These are phyloP conservation scores for Drosophila emarginata DNA, from an alignment of 2,888 invertebrate species.

Conservation along the genomic window DNA sequence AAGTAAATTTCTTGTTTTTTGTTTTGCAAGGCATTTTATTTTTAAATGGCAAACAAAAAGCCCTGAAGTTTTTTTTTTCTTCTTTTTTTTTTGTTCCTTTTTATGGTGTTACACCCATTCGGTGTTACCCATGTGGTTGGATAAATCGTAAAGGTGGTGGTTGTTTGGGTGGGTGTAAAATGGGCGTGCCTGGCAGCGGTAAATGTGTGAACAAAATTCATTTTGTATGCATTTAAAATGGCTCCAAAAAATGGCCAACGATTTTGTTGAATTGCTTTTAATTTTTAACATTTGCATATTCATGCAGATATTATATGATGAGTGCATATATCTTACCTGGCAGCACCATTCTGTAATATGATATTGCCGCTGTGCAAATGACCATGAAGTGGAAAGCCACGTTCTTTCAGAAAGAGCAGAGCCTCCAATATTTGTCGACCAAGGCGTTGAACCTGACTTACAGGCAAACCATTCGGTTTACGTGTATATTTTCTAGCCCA, in stretches of 20 bases:
- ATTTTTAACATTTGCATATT: constrained; percentile 43
- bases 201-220: background rate
- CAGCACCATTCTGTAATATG: constrained; percentile 95
- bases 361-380: constrained; percentile 96
- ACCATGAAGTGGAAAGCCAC: constrained; percentile 93
- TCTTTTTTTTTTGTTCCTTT: background rate
- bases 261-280: constrained; percentile 54
- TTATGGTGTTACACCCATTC: constrained; percentile 35
- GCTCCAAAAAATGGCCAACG: constrained; percentile 32
- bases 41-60: constrained; percentile 50
- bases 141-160: constrained; percentile 6
- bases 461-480: constrained; percentile 87
- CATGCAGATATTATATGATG: constrained; percentile 5
- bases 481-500: constrained; percentile 90
- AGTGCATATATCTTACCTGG: constrained; percentile 85
- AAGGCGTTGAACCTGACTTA: constrained; percentile 92
- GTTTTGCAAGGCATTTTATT: constrained; percentile 34
- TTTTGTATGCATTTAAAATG: constrained; percentile 53
- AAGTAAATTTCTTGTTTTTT: constrained; percentile 31
- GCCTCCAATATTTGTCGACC: constrained; percentile 95
- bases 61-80: constrained; percentile 37
- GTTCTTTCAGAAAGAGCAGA: constrained; percentile 90
- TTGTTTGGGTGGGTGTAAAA: constrained; percentile 10
- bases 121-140: constrained; percentile 34
- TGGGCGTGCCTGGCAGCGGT: constrained; percentile 8